Evolutionary conservation across 2,888 invertebrate species (phyloP), one percentile per base, ranked within the genome.

Genomic region (Drosophila melanosoma): DNA sequence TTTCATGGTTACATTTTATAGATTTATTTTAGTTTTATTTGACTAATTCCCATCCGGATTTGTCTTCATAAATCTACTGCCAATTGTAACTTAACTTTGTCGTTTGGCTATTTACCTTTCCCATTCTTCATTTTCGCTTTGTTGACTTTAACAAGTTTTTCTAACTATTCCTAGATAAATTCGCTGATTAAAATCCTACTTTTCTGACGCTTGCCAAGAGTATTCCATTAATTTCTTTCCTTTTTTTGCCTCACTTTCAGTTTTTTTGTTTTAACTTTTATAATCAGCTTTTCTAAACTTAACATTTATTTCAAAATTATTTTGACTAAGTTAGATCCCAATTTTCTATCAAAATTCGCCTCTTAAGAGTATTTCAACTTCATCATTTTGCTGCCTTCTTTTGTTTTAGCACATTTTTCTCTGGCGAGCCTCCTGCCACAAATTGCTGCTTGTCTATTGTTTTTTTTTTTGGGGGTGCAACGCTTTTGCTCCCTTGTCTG

Each of bases 401-500:
- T 59, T 59, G 10, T 63, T 32, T 52, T 53, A 54, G 51, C 48
- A 32, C 32, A 59, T 15, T 40, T 73, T 67, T 48, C 52, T 35
- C 20, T 42, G n/a, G 48, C 38, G 23, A 15, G 45, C 57, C 29
- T 15, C 17, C 56, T 64, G 49, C 23, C 45, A 59, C 52, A 62
- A 26, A 20, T 57, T 40, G 38, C 26, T 33, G 56, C 36, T 65
- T 81, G 81, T 79, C 73, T 73, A 68, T 75, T 75, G 67, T 78
- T 68, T 70, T 67, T 53, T 53, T 53, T 36, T 29, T 38, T 2
- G 26, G 7, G 26, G 7, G 1, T 26, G 26, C 38, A 61, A 51
- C 64, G 54, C 53, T 64, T 69, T 35, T 60, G 40, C 49, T 48
- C 52, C 53, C 56, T 53, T 64, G 85, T 58, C 85, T 71, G 90